phyloP scores from a whole-genome alignment of 1,140 invertebrate genomes.

The Drosophila melanogaster region Release_6_plus_ISO1_MT NT_033777.3:7688501-7689000 shows the following conservation, averaged over 20 bases:
- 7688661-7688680: conserved; percentile 22
- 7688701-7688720: conserved; percentile 25
- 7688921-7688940: conserved; percentile 11
- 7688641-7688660: conserved; percentile 59
- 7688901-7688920: conserved; percentile 22
- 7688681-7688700: conserved; percentile 49
- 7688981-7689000: conserved; percentile 34
- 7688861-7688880: conserved; percentile 51
- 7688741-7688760: conserved; percentile 73
- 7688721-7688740: conserved; percentile 6
- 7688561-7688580: conserved; percentile 43
- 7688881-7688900: conserved; percentile 60
- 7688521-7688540: conserved; percentile 56
- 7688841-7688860: conserved; percentile 29
- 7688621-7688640: conserved; percentile 21
- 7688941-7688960: conserved; percentile 16
- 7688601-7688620: conserved; percentile 50
- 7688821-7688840: conserved; percentile 42
- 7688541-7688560: conserved; percentile 1
- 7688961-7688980: conserved; percentile 56
- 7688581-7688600: conserved; percentile 46
- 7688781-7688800: conserved; percentile 69
- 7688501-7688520: conserved; percentile 75
- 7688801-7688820: conserved; percentile 65
- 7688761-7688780: conserved; percentile 60